Conservation (phyloP, 2,113 vertebrate species). For the Gopherus evgoodei region DNA sequence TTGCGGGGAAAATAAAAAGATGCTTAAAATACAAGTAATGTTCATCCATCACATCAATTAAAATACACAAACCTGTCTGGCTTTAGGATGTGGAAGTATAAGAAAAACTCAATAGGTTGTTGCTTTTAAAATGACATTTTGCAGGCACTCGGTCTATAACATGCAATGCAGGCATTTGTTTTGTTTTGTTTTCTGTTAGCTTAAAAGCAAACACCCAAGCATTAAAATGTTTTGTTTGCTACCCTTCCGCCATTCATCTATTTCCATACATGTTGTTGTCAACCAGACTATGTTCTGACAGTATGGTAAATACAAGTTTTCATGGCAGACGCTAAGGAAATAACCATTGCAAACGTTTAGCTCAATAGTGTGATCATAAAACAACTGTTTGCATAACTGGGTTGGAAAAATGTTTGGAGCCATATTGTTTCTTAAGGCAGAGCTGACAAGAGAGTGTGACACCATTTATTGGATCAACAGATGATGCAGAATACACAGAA, state of each 20-base stretch:
- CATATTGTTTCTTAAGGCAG: neutral
- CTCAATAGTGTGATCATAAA: neutral
- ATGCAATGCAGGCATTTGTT: neutral
- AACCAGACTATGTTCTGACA: neutral
- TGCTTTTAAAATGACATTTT: neutral
- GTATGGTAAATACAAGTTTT: neutral
- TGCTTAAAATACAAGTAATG: slow-evolving; percentile 21
- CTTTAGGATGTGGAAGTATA: neutral
- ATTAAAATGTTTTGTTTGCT: neutral
- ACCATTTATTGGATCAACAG: neutral
- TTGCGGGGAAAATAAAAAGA: neutral
- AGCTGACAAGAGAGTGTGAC: neutral
- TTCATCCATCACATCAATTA: slow-evolving; percentile 46
- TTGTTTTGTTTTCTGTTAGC: neutral
- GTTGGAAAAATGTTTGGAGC: neutral
- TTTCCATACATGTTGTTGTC: neutral
- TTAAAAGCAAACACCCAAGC: neutral
- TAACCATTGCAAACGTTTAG: neutral
- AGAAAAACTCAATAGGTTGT: neutral
- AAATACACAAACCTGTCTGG: neutral
- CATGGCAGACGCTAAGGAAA: neutral
- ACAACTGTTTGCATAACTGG: neutral
- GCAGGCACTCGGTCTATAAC: neutral
- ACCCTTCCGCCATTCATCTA: neutral
- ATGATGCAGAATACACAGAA: neutral